Conservation (phyloP, 2,797 vertebrate genomes). For the Mastacembelus armatus region DNA sequence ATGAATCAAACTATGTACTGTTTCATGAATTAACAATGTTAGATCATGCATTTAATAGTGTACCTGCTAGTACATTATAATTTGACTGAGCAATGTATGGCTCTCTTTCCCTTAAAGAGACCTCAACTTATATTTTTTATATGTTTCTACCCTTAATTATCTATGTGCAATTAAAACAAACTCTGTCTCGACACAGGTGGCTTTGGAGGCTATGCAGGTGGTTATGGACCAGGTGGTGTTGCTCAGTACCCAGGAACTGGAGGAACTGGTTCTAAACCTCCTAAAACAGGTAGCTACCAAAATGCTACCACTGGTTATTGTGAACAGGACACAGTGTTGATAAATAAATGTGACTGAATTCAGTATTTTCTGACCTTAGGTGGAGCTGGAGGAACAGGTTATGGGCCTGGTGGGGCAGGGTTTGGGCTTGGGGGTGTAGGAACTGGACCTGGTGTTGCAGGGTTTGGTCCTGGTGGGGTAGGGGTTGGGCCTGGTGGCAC, state of each 20-base stretch:
- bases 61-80: neutral
- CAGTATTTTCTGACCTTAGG: constrained; percentile 36
- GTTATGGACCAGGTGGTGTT: constrained; percentile 64
- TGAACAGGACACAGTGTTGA: neutral
- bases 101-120: neutral
- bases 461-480: constrained; percentile 21
- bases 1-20: neutral
- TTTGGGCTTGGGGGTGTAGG: constrained; percentile 47
- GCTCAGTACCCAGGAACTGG: constrained; percentile 61
- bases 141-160: neutral
- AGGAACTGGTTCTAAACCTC: constrained; percentile 72
- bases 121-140: neutral
- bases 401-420: constrained; percentile 53
- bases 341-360: neutral
- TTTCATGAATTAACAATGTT: neutral
- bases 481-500: constrained; percentile 34
- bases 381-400: constrained; percentile 59
- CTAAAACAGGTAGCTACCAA: constrained; percentile 76
- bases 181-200: constrained; percentile 58
- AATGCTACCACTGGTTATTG: neutral
- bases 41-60: neutral
- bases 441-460: constrained; percentile 24
- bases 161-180: constrained; percentile 14
- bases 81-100: neutral
- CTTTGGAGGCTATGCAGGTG: constrained; percentile 56